Evolutionary conservation across 2,113 vertebrate species (phyloP), one percentile per base, ranked within the genome.

Genomic region (Saiga tatarica): DNA sequence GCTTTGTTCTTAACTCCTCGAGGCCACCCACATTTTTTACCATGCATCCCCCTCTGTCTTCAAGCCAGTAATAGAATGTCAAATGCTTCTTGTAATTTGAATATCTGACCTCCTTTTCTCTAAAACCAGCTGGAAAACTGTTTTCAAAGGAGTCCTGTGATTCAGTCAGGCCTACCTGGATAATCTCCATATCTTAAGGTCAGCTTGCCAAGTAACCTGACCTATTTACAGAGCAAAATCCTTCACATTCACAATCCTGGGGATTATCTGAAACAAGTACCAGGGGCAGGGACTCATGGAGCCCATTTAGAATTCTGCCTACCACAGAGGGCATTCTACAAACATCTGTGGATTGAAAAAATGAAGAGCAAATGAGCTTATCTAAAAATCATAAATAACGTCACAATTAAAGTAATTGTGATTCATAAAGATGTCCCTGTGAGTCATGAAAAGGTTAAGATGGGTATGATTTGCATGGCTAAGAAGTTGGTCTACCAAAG

Each of bases 371-470:
- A 42, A 83, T 87, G n/a, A 60, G 55, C 14, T 53, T 60, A 83
- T n/a, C n/a, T 93, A 71, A 93, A 94, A 94, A 53, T 47, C 94
- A 76, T 82, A 94, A 93, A 90, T 62, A 89, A 53, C 23, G 10
- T 90, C 55, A 79, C 33, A 90, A 30, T 52, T 89, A 83, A 93
- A 92, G 59, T 64, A 85, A 82, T 96, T 93, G 78, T 50, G 50
- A 91, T 57, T 84, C 87, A 86, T 88, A 60, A 85, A 47, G 25
- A 39, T 33, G 30, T 59, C 64, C 60, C 57, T 39, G 19, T 88
- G 67, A 96, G 52, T 87, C 81, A 87, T 23, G 11, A 71, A 64
- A 92, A 90, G 45, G 28, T 87, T 84, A 76, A 67, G 59, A 23
- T 53, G 19, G 16, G 28, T 47, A 39, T 67, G n/a, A 93, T 36